phyloP scores from a whole-genome alignment of 1,140 invertebrate species.

The Drosophila orena region DNA sequence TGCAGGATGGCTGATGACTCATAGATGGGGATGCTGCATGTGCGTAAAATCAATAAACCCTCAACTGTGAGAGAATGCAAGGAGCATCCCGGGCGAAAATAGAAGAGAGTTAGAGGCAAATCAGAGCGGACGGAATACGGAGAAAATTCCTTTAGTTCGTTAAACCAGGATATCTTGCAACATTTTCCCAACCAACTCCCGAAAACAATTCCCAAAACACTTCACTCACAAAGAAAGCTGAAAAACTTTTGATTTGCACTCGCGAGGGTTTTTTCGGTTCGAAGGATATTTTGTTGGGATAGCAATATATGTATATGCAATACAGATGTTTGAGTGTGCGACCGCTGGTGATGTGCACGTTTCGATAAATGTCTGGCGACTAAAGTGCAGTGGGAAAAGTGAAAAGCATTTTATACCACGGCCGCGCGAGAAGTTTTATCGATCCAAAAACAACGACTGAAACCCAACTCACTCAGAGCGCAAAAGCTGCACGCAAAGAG shows the following conservation, averaged over 20 bases:
- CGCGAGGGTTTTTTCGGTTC: slow-evolving; percentile 26
- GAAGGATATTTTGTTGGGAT: slow-evolving; percentile 25
- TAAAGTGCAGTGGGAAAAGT: slow-evolving; percentile 84
- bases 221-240: slow-evolving; percentile 55
- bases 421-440: slow-evolving; percentile 67
- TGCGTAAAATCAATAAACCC: slow-evolving; percentile 61
- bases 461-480: slow-evolving; percentile 63
- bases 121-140: not conserved
- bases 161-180: slow-evolving; percentile 20
- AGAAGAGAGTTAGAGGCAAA: not conserved
- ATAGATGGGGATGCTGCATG: slow-evolving; percentile 35
- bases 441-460: slow-evolving; percentile 67
- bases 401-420: slow-evolving; percentile 84
- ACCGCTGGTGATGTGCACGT: slow-evolving; percentile 71
- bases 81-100: slow-evolving; percentile 28
- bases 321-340: slow-evolving; percentile 5
- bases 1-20: slow-evolving; percentile 46
- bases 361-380: slow-evolving; percentile 80
- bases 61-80: slow-evolving; percentile 17
- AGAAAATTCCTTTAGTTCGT: slow-evolving; percentile 21
- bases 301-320: not conserved
- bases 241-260: slow-evolving; percentile 31
- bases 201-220: not conserved
- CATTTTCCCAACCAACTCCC: slow-evolving; percentile 16
- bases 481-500: slow-evolving; percentile 19